Base-by-base conservation (phyloP, 2,797 vertebrate species). In the Danio tinwini region DNA sequence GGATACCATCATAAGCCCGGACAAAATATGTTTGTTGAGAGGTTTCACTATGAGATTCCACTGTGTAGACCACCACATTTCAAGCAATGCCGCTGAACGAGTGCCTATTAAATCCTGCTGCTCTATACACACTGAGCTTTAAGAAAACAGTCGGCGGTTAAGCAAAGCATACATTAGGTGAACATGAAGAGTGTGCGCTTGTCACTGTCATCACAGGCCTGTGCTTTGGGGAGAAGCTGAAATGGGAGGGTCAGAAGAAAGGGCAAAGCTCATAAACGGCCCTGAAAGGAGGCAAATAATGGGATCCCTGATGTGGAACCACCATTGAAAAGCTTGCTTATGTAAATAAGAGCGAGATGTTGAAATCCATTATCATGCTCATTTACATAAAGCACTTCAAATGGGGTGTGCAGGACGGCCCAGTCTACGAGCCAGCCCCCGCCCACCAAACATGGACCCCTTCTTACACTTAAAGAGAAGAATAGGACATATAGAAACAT, bases 301-400 rank as follows among this genome's bases (percentile, higher is more conserved):
- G 88, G 89, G 90, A 87, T 92, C 92, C 88, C 90, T 92, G 91
- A 88, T 87, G 92, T 86, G 90, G 91, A 93, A 91, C 88, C 44
- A 88, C 90, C 86, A 86, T 90, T 88, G 83, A 87, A 86, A 87
- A 85, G 86, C 90, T 92, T 93, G 92, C 93, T 96, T 94, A 95
- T 96, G 93, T 94, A 95, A 95, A 95, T 92, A 87, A 92, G 92
- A 84, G 86, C 90, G 89, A 92, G 90, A 90, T 86, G 90, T 91
- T 89, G 80, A 88, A 95, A 95, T 93, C 93, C 93, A 95, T 96
- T 96, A 96, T 88, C 84, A 85, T 78, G 69, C 90, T 96, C 90
- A 96, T 96, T 95, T 95, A 89, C 90, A 95, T 91, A 91, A 93
- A 87, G 78, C 69, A 74, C 86, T 86, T 89, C 83, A 88, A 92